Conservation (phyloP, 2,797 vertebrate species). For the Oophaga sylvatica region DNA sequence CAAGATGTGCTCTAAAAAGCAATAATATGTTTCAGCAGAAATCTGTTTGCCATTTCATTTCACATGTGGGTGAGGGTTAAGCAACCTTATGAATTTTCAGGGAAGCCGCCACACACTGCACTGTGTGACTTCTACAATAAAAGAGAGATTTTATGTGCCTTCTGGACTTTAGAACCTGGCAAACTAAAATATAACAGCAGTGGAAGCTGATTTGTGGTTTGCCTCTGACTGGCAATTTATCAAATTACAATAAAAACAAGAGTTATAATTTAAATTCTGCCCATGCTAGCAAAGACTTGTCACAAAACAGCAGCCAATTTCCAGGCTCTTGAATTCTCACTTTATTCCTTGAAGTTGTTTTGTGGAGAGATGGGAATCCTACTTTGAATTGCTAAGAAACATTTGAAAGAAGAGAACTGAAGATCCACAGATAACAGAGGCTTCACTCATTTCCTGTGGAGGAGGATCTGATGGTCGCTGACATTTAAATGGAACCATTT, state of each 20-base stretch:
- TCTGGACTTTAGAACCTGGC: slow-evolving; percentile 58
- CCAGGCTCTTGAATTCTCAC: slow-evolving; percentile 51
- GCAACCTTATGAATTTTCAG: slow-evolving; percentile 18
- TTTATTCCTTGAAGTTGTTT: slow-evolving; percentile 56
- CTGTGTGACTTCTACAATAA: slow-evolving; percentile 46
- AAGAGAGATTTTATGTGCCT: slow-evolving; percentile 54
- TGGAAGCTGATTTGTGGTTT: slow-evolving; percentile 59
- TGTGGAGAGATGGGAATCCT: slow-evolving; percentile 55
- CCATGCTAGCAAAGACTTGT: slow-evolving; percentile 60
- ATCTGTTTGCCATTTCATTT: slow-evolving; percentile 8
- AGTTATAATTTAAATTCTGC: slow-evolving; percentile 62
- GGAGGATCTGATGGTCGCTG: slow-evolving; percentile 51
- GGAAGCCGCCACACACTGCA: not conserved
- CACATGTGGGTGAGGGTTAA: slow-evolving; percentile 34
- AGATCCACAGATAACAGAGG: slow-evolving; percentile 51
- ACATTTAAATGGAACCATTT: slow-evolving; percentile 49
- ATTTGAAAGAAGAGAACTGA: slow-evolving; percentile 36
- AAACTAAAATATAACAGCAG: slow-evolving; percentile 55
- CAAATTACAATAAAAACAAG: slow-evolving; percentile 63
- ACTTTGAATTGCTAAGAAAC: slow-evolving; percentile 58
- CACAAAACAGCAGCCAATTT: slow-evolving; percentile 60
- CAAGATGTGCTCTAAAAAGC: not conserved
- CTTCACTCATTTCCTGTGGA: slow-evolving; percentile 41
- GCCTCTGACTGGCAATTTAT: slow-evolving; percentile 61
- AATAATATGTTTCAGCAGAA: not conserved